These are phyloP conservation scores for Agonum fuliginosum DNA, from an alignment of 2,888 invertebrate species.

Conservation along the genomic window DNA sequence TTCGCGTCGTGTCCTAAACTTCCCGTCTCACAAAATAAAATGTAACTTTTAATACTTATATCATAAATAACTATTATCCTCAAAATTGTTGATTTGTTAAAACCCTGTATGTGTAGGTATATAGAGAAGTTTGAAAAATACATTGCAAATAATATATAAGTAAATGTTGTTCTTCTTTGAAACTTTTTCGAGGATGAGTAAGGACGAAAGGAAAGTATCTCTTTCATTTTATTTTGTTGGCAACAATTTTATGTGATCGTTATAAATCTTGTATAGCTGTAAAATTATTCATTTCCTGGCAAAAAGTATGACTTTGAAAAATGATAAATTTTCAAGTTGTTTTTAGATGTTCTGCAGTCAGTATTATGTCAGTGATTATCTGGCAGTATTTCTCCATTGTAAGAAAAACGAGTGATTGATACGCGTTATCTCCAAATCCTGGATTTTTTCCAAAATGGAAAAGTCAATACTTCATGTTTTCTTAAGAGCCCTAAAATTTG, in stretches of 20 bases:
- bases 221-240: conserved; percentile 33
- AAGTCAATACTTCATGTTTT: conserved; percentile 29
- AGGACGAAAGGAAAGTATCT: conserved; percentile 8
- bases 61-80: no score
- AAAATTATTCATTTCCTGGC: conserved; percentile 32
- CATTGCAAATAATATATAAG: no score
- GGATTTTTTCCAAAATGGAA: conserved; percentile 46
- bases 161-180: no score
- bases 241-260: conserved; percentile 22
- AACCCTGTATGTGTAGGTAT: no score
- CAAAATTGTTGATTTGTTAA: no score
- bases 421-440: conserved; percentile 21
- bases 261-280: conserved; percentile 23
- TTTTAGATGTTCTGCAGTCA: conserved; percentile 32
- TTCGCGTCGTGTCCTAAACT: no score
- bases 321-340: conserved; percentile 42
- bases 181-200: neutral
- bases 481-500: conserved; percentile 15
- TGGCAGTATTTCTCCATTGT: conserved; percentile 2
- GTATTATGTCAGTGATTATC: conserved; percentile 45
- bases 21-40: no score
- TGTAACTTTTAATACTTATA: no score
- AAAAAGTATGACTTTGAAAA: conserved; percentile 17
- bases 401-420: conserved; percentile 44
- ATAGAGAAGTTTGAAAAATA: no score